Evolutionary conservation across 2,113 vertebrate species (phyloP), one percentile per base, ranked within the genome.

Genomic region (Etheostoma cragini): DNA sequence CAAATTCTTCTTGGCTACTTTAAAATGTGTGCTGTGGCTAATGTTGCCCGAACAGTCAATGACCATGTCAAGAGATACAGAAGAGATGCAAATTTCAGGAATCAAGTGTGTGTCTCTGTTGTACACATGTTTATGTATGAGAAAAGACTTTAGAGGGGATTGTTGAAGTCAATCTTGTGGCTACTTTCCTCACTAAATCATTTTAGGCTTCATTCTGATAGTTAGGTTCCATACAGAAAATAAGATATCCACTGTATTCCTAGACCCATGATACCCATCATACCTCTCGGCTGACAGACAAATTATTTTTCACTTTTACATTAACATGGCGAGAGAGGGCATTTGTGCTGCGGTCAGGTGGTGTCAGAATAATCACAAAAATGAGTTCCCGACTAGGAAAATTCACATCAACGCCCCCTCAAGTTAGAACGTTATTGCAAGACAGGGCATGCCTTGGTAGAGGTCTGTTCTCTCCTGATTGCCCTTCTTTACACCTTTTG

Each of bases 31-130:
- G 82, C 78, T 61, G 71, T 87, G 84, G 82, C 82, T 46, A 52
- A 63, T 71, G 71, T 83, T 70, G 72, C 78, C 8, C 35, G 54
- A 85, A 73, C 77, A 26, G 62, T 49, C 83, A 86, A 84, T 76
- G 89, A 86, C 88, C 78, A 88, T 65, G 88, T 81, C 73, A 69
- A 62, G 75, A 76, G 85, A 90, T 65, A 70, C 84, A 84, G 81
- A 82, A 33, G 80, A 85, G 81, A 78, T 26, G 38, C 17, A 10
- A 24, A 90, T 92, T 91, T 68, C 57, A 76, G 65, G 68, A 85
- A 76, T 84, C 63, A 35, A 79, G 82, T 45, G 46, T 76, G 57
- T 60, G 69, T 63, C n/a, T 60, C 53, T 33, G 8, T 15, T 7
- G 12, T 33, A 15, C 1, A 12, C 61, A 38, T 35, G 5, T 24